phyloP scores from a whole-genome alignment of 2,797 vertebrate species.

The Carapus acus region DNA sequence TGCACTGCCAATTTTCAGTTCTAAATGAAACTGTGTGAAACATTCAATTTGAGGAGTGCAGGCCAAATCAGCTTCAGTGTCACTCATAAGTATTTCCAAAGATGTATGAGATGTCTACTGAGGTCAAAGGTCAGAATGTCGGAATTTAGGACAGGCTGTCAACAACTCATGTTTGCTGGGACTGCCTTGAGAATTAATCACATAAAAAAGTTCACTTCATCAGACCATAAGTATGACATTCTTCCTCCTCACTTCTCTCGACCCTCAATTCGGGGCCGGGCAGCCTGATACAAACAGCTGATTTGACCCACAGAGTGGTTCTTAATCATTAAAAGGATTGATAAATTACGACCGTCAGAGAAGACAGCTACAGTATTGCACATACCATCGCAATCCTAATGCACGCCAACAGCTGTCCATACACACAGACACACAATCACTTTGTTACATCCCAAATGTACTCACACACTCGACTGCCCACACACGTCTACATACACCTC shows the following conservation, averaged over 20 bases:
- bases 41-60: slow-evolving; percentile 28
- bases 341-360: slow-evolving; percentile 62
- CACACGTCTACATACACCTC: background rate
- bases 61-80: slow-evolving; percentile 31
- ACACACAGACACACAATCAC: slow-evolving; percentile 23
- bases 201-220: background rate
- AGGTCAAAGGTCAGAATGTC: slow-evolving; percentile 41
- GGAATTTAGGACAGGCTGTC: slow-evolving; percentile 26
- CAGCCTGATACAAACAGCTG: slow-evolving; percentile 12
- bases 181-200: slow-evolving; percentile 12
- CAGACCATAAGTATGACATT: slow-evolving; percentile 23
- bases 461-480: slow-evolving; percentile 40
- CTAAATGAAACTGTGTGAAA: slow-evolving; percentile 31
- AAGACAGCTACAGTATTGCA: slow-evolving; percentile 64
- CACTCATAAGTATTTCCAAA: too few species aligned
- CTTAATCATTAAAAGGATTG: slow-evolving; percentile 46
- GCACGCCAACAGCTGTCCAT: slow-evolving; percentile 5
- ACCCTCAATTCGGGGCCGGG: slow-evolving; percentile 33
- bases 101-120: too few species aligned
- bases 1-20: slow-evolving; percentile 27
- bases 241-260: slow-evolving; percentile 15
- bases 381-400: slow-evolving; percentile 52
- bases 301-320: slow-evolving; percentile 49
- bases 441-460: slow-evolving; percentile 11
- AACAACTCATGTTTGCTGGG: slow-evolving; percentile 25